Evolutionary conservation across 2,797 vertebrate species (phyloP).

Genomic region (Scolopax rusticola): DNA sequence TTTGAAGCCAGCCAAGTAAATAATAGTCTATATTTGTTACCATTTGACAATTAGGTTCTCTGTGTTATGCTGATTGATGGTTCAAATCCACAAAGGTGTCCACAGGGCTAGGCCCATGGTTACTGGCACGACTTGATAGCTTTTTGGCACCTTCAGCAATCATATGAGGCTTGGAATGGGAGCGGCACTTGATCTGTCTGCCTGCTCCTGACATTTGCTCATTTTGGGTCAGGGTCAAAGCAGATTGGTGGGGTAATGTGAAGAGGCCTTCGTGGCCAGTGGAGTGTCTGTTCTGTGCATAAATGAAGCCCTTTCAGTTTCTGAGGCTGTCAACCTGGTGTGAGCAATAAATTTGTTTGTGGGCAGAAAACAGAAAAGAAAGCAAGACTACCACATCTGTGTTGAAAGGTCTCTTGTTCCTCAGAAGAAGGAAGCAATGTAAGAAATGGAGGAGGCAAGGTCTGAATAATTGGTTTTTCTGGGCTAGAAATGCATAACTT

Average conservation of each 20-base stretch:
- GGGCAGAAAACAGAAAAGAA: constrained; percentile 52
- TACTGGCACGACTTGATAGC: background rate
- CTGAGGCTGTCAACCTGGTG: background rate
- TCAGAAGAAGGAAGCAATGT: constrained; percentile 54
- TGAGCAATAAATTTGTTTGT: constrained; percentile 37
- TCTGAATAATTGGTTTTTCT: constrained; percentile 54
- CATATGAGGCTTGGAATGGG: background rate
- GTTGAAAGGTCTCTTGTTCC: constrained; percentile 62
- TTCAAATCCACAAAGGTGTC: background rate
- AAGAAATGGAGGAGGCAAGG: constrained; percentile 40
- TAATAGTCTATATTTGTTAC: background rate
- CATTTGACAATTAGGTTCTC: background rate
- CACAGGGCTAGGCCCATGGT: background rate
- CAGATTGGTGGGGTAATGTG: background rate
- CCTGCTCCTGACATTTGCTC: background rate
- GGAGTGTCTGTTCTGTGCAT: background rate
- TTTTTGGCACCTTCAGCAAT: background rate
- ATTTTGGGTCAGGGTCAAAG: background rate
- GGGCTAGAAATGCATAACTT: constrained; percentile 34
- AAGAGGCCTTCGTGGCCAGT: background rate
- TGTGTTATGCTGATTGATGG: background rate
- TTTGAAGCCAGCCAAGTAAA: background rate
- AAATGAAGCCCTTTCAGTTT: constrained; percentile 38
- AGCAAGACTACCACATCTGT: constrained; percentile 31
- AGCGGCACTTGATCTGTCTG: background rate